phyloP scores from a whole-genome alignment of 2,888 invertebrate genomes.

The Macaria notata region DNA sequence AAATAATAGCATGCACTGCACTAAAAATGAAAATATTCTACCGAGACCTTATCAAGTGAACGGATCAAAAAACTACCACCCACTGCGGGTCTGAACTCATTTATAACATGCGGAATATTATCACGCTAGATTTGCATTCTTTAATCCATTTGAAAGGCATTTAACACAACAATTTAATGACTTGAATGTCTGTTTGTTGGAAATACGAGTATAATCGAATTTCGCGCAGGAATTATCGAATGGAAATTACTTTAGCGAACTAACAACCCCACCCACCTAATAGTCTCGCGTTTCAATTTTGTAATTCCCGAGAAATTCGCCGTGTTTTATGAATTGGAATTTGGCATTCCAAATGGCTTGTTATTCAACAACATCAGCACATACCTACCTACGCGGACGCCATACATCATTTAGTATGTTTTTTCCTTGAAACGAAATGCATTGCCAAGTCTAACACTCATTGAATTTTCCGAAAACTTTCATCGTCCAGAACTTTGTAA shows the following conservation, averaged over 20 bases:
- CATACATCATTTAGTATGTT: slow-evolving; percentile 12
- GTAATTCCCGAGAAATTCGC: neutral
- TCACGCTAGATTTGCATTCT: slow-evolving; percentile 39
- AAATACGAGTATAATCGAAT: slow-evolving; percentile 20
- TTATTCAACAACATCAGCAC: slow-evolving; percentile 3
- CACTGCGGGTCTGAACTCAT: slow-evolving; percentile 27
- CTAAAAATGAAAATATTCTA: slow-evolving; percentile 17
- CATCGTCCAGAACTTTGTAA: slow-evolving; percentile 9
- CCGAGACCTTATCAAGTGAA: slow-evolving; percentile 24
- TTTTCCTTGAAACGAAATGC: slow-evolving; percentile 7
- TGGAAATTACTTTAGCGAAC: slow-evolving; percentile 4
- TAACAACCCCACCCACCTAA: neutral
- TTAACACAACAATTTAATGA: slow-evolving; percentile 10
- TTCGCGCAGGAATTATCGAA: slow-evolving; percentile 3
- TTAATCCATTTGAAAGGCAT: slow-evolving; percentile 25
- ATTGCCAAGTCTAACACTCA: slow-evolving; percentile 16
- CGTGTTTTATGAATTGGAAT: neutral
- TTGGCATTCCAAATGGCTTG: neutral
- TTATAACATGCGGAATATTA: slow-evolving; percentile 43
- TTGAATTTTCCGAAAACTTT: slow-evolving; percentile 11
- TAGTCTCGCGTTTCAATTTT: neutral
- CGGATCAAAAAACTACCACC: slow-evolving; percentile 29
- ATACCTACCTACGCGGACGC: slow-evolving; percentile 8
- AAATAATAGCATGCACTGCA: slow-evolving; percentile 26
- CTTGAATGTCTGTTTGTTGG: slow-evolving; percentile 12